Evolutionary conservation across 2,797 vertebrate species (phyloP).

Genomic region (Leptatherina wallacei): DNA sequence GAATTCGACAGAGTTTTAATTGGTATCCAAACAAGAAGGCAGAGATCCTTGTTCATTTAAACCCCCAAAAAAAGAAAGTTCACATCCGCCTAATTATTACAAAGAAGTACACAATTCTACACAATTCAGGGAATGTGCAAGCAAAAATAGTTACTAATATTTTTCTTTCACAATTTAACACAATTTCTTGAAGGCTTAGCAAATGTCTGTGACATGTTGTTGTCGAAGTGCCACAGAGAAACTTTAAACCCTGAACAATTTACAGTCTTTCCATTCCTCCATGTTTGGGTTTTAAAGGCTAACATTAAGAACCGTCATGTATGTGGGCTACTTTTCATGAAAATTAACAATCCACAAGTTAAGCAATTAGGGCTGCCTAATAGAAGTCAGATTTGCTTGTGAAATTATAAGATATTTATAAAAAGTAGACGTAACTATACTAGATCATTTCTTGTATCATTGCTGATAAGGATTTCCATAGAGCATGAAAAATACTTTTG

Average conservation of each 20-base stretch:
- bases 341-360: background rate
- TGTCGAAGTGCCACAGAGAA: background rate
- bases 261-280: background rate
- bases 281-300: background rate
- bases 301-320: background rate
- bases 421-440: too few relatives aligned
- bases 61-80: background rate
- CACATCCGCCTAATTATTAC: conserved; percentile 6
- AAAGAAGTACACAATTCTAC: background rate
- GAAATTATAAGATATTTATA: too few relatives aligned
- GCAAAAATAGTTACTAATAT: background rate
- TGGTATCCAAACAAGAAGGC: conserved; percentile 23
- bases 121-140: background rate
- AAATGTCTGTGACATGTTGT: background rate
- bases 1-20: conserved; percentile 28
- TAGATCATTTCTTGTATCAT: background rate
- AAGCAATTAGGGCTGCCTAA: too few relatives aligned
- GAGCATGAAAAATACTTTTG: background rate
- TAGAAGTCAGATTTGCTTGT: too few relatives aligned
- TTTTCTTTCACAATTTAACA: background rate
- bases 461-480: background rate
- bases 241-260: too few relatives aligned
- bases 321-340: background rate
- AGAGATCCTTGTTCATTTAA: conserved; percentile 1
- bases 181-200: background rate